These are phyloP conservation scores for Onthophagus taurus DNA, from an alignment of 1,140 invertebrate species.

Conservation along the genomic window DNA sequence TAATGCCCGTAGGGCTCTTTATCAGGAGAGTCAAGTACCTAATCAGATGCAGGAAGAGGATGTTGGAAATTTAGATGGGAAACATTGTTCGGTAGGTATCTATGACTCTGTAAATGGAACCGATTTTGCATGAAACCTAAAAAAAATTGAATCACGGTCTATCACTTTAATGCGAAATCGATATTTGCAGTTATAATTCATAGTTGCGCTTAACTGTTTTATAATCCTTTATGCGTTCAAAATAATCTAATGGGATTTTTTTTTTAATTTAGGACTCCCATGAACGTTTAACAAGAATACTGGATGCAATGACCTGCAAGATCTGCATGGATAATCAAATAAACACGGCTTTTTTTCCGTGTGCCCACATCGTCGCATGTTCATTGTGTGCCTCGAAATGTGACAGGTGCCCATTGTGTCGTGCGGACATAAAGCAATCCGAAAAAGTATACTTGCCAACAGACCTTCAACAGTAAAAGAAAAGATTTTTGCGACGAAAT, in stretches of 20 bases:
- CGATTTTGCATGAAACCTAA: background rate
- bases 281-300: conserved; percentile 45
- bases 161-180: background rate
- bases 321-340: conserved; percentile 75
- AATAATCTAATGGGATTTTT: conserved; percentile 1
- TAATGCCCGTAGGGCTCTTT: conserved; percentile 64
- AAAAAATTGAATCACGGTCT: background rate
- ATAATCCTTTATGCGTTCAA: too few species aligned
- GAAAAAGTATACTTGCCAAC: conserved; percentile 60
- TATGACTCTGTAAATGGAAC: too few species aligned
- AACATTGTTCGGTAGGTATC: conserved; percentile 33
- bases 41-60: conserved; percentile 11
- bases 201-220: too few species aligned
- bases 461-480: conserved; percentile 40
- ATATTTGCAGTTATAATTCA: too few species aligned
- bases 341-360: conserved; percentile 74
- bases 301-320: conserved; percentile 67
- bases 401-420: conserved; percentile 66
- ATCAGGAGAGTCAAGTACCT: conserved; percentile 33
- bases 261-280: conserved; percentile 44
- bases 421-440: conserved; percentile 59
- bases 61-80: conserved; percentile 21
- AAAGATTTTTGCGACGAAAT: conserved; percentile 27
- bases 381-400: conserved; percentile 59
- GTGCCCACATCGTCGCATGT: conserved; percentile 73